Evolutionary conservation across 2,113 vertebrate species (phyloP), one percentile per base, ranked within the genome.

Genomic region (Anguilla japonica): DNA sequence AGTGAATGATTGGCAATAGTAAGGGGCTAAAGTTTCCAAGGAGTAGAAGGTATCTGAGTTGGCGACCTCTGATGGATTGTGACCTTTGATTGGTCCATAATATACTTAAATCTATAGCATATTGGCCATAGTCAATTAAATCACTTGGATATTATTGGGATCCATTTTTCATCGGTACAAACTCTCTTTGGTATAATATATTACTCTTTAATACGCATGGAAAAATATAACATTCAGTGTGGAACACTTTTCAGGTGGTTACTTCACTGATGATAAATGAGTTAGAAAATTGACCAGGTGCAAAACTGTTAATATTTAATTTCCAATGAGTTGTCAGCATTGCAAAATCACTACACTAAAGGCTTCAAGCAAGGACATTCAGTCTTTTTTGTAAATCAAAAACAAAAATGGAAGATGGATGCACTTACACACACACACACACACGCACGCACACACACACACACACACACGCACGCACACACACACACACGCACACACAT

Each of bases 1-100:
- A 83, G 39, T 39, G 81, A 80, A 63, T 88, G 86, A 81, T 87
- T 83, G 79, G 34, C 39, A 79, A 34, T 16, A 18, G 84, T 79
- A 81, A 40, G 26, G 75, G 78, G 88, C 85, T 82, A 85, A 43
- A 82, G 85, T n/a, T 46, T 22, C 83, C 41, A n/a, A 83, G 78
- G 80, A 87, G 57, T 41, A 43, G 41, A 40, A 34, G 82, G n/a
- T 75, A 22, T 71, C 71, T 63, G 82, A 60, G 53, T 41, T 84
- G 60, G 41, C 67, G n/a, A 39, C 34, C 43, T 29, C 40, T 63
- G 18, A 79, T 83, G 43, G 81, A 50, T 56, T 41, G 81, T 29
- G 46, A 46, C 41, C 39, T 63, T 84, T 83, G 75, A 29, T 79
- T 63, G 40, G 84, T 41, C 56, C n/a, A 50, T 43, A 60, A 81